Evolutionary conservation across 2,888 invertebrate species (phyloP).

Genomic region (Zaprionus bogoriensis): DNA sequence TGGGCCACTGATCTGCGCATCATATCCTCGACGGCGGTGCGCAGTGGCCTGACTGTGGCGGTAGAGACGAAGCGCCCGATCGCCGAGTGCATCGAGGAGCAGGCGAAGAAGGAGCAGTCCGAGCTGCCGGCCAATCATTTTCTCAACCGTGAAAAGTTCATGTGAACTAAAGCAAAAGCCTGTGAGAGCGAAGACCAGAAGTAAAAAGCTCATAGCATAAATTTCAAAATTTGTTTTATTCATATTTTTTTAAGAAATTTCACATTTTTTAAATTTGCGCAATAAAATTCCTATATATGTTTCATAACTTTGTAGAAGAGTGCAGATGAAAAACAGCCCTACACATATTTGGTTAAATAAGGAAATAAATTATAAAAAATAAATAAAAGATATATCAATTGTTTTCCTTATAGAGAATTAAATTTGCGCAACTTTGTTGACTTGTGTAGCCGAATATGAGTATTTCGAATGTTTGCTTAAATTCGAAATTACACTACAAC

Average conservation of each 20-base stretch:
- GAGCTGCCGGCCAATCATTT: constrained; percentile 84
- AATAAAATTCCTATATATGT: too few relatives aligned
- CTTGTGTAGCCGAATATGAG: constrained; percentile 33
- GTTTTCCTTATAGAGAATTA: too few relatives aligned
- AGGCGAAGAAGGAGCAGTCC: constrained; percentile 81
- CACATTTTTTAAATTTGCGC: too few relatives aligned
- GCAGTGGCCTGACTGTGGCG: constrained; percentile 86
- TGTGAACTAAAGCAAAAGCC: constrained; percentile 52
- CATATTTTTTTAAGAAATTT: too few relatives aligned
- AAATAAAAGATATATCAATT: constrained; percentile 16
- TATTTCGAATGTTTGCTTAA: constrained; percentile 19
- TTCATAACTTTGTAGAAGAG: too few relatives aligned
- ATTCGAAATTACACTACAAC: too few relatives aligned
- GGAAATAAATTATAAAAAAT: too few relatives aligned
- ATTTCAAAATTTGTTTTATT: too few relatives aligned
- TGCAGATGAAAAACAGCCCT: not conserved
- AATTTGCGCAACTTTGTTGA: constrained; percentile 29
- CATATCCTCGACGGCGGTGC: constrained; percentile 86
- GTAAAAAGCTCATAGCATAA: too few relatives aligned
- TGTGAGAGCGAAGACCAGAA: not conserved
- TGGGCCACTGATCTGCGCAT: constrained; percentile 87
- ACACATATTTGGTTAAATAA: not conserved
- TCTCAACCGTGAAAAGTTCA: constrained; percentile 82
- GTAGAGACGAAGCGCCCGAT: constrained; percentile 85
- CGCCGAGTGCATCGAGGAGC: constrained; percentile 85